A percentile compares a stretch with the other conserved stretches of the same genome.
phyloP scores from a whole-genome alignment of 2,113 vertebrate genomes.

The Ictalurus punctatus region DNA sequence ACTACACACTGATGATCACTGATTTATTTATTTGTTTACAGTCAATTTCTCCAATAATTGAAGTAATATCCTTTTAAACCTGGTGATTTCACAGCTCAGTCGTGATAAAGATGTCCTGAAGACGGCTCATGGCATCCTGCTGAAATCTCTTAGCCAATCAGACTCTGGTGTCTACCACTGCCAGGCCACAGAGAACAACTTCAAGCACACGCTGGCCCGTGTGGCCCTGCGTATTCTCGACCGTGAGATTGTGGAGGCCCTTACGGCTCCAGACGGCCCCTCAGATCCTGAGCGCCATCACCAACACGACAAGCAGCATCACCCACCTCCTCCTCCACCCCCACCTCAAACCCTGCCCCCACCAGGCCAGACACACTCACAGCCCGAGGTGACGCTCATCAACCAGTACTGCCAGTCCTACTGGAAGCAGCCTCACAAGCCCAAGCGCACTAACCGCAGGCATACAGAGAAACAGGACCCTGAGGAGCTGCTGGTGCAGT shows the following conservation, averaged over 20 bases:
- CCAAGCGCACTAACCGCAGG: constrained; percentile 58
- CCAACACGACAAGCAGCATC: constrained; percentile 33
- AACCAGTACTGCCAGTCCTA: constrained; percentile 65
- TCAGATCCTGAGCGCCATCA: constrained; percentile 9
- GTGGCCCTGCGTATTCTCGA: constrained; percentile 77
- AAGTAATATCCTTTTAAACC: neutral
- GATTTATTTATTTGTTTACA: neutral
- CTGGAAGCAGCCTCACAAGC: constrained; percentile 56
- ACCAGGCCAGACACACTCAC: constrained; percentile 37
- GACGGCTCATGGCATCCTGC: constrained; percentile 78
- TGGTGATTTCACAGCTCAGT: constrained; percentile 64
- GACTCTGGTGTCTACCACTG: constrained; percentile 81
- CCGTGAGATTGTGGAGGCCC: constrained; percentile 76
- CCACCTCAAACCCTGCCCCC: constrained; percentile 47
- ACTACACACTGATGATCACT: neutral
- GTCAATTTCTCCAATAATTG: neutral
- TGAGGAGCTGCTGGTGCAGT: constrained; percentile 33
- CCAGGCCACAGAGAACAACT: constrained; percentile 81
- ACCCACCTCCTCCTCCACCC: constrained; percentile 45
- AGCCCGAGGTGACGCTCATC: constrained; percentile 60
- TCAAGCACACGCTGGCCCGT: constrained; percentile 77
- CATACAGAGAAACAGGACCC: constrained; percentile 41
- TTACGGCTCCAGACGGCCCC: constrained; percentile 56
- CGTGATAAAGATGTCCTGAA: constrained; percentile 70
- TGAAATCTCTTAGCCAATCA: constrained; percentile 74